A percentile compares a stretch with the other conserved stretches of the same genome.
Evolutionary conservation across 37 sponge, comb jelly and placozoan species (phyloP).

Genomic region (Halichondria panicea): DNA sequence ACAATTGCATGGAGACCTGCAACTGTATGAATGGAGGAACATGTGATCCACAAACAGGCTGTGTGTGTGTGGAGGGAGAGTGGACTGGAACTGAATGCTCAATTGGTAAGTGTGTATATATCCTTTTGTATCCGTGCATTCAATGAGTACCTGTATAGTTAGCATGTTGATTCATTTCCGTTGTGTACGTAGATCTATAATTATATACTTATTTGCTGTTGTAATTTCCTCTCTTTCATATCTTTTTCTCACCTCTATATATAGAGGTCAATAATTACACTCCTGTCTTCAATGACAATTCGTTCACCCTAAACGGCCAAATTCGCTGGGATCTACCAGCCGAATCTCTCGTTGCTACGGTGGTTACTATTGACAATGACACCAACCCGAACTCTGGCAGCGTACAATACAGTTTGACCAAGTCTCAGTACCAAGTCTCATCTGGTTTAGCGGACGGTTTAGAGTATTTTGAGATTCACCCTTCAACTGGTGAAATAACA

Average conservation of each 20-base stretch:
- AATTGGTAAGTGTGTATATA: constrained; percentile 9
- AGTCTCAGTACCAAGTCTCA: constrained; percentile 11
- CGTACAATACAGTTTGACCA: constrained; percentile 18
- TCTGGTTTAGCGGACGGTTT: constrained; percentile 9
- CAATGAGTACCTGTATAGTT: too few species aligned
- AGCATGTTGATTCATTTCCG: too few species aligned
- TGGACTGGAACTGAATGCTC: constrained; percentile 32
- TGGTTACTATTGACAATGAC: constrained; percentile 53
- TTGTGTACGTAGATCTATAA: too few species aligned
- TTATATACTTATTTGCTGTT: too few species aligned
- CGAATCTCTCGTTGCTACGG: neutral
- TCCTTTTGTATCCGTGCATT: neutral
- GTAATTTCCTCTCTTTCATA: neutral
- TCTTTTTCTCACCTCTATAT: too few species aligned
- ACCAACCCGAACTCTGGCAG: constrained; percentile 2
- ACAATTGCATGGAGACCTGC: constrained; percentile 16
- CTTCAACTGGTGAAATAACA: constrained; percentile 3
- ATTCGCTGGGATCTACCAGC: neutral
- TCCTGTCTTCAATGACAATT: constrained; percentile 22
- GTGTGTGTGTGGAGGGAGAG: constrained; percentile 29
- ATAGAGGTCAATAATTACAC: constrained; percentile 43
- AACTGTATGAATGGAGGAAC: constrained; percentile 26
- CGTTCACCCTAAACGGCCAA: neutral
- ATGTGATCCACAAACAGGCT: constrained; percentile 28
- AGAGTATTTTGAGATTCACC: constrained; percentile 16